phyloP scores from a whole-genome alignment of 2,113 vertebrate species.

The Cnemophilus loriae region DNA sequence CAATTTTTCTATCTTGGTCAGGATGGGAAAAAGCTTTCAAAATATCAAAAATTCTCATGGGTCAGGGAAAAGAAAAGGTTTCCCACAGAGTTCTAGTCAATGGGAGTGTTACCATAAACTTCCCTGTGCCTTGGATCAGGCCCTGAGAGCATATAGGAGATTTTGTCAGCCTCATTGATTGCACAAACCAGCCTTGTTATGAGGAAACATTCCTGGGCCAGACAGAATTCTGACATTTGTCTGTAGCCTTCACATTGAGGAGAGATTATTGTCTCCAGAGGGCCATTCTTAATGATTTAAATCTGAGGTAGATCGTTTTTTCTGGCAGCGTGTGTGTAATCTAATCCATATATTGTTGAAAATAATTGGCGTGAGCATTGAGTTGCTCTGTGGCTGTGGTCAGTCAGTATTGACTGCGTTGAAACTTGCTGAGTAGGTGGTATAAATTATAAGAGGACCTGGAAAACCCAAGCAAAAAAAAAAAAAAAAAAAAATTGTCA shows the following conservation, averaged over 20 bases:
- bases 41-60: neutral
- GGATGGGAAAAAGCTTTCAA: neutral
- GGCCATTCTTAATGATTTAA: slow-evolving; percentile 58
- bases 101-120: slow-evolving; percentile 38
- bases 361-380: neutral
- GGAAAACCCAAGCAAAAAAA: neutral
- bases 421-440: slow-evolving; percentile 18
- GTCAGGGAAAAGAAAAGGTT: neutral
- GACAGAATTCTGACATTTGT: slow-evolving; percentile 35
- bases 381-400: slow-evolving; percentile 21
- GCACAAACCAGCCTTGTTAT: slow-evolving; percentile 58
- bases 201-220: slow-evolving; percentile 45
- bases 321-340: slow-evolving; percentile 26
- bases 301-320: slow-evolving; percentile 50
- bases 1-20: neutral
- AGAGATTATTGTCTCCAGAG: slow-evolving; percentile 51
- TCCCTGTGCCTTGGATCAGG: slow-evolving; percentile 1
- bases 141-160: slow-evolving; percentile 22
- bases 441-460: neutral
- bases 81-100: slow-evolving; percentile 31
- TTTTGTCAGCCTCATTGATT: slow-evolving; percentile 54
- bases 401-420: neutral
- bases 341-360: slow-evolving; percentile 53
- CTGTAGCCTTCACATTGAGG: slow-evolving; percentile 55
- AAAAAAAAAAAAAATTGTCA: neutral